Conservation (phyloP, 1,140 invertebrate species). For the Coenobita brevimanus region DNA sequence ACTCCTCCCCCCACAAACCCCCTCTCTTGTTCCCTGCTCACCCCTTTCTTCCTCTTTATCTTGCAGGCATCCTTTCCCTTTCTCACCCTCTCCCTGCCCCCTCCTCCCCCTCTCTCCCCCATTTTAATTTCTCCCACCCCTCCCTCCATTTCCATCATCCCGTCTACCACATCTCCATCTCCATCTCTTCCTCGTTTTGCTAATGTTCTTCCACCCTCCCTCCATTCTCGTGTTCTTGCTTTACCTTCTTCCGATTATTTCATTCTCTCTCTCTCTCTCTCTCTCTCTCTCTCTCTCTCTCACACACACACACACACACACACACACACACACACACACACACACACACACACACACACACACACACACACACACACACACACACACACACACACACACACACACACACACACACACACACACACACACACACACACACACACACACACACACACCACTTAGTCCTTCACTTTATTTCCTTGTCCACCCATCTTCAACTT, state of each 20-base stretch:
- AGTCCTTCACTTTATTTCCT: too few relatives aligned
- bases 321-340: too few relatives aligned
- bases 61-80: not conserved
- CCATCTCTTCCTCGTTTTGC: not conserved
- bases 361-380: too few relatives aligned
- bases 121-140: not conserved
- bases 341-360: too few relatives aligned
- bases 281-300: too few relatives aligned
- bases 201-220: not conserved
- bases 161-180: not conserved
- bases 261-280: not conserved
- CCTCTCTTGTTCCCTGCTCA: not conserved
- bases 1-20: not conserved
- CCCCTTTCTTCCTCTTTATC: not conserved
- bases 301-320: too few relatives aligned
- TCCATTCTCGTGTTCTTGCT: not conserved
- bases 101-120: not conserved
- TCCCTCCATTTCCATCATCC: not conserved
- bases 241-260: not conserved
- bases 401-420: too few relatives aligned
- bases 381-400: too few relatives aligned
- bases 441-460: too few relatives aligned
- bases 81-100: not conserved
- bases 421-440: too few relatives aligned
- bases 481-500: too few relatives aligned